Conservation (phyloP, 2,888 invertebrate genomes). For the Pterostichus madidus region DNA sequence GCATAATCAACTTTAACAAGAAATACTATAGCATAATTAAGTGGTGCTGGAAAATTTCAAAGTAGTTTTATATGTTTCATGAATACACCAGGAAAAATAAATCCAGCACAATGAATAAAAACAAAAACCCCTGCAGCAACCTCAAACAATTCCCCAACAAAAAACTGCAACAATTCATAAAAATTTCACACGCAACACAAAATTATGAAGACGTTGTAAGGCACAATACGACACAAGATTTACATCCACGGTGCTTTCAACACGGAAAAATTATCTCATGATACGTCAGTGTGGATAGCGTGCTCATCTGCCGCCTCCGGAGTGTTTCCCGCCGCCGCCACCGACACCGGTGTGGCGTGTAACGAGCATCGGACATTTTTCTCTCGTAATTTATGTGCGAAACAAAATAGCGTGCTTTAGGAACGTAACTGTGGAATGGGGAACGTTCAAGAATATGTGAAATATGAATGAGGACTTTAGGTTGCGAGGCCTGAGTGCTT, state of each 20-base stretch:
- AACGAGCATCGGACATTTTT: constrained; percentile 9
- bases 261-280: constrained; percentile 37
- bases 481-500: constrained; percentile 4
- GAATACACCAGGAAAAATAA: too few species aligned
- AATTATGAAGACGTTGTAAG: constrained; percentile 46
- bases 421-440: constrained; percentile 1
- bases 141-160: constrained; percentile 4
- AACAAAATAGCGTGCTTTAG: constrained; percentile 46
- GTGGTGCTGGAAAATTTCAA: too few species aligned
- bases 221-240: constrained; percentile 9
- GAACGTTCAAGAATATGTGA: constrained; percentile 33
- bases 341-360: not conserved
- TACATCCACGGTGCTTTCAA: constrained; percentile 9
- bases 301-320: constrained; percentile 25
- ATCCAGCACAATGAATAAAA: not conserved
- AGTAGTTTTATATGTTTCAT: too few species aligned
- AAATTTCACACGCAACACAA: constrained; percentile 6
- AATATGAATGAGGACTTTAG: constrained; percentile 22
- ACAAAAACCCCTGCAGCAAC: not conserved
- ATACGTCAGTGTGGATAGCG: constrained; percentile 23
- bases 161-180: constrained; percentile 1
- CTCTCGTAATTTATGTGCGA: constrained; percentile 37
- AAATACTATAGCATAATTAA: too few species aligned
- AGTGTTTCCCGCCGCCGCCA: constrained; percentile 3
- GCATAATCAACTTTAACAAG: too few species aligned